Evolutionary conservation across 2,888 invertebrate genomes (phyloP).

Genomic region (Drosophila meridiana): DNA sequence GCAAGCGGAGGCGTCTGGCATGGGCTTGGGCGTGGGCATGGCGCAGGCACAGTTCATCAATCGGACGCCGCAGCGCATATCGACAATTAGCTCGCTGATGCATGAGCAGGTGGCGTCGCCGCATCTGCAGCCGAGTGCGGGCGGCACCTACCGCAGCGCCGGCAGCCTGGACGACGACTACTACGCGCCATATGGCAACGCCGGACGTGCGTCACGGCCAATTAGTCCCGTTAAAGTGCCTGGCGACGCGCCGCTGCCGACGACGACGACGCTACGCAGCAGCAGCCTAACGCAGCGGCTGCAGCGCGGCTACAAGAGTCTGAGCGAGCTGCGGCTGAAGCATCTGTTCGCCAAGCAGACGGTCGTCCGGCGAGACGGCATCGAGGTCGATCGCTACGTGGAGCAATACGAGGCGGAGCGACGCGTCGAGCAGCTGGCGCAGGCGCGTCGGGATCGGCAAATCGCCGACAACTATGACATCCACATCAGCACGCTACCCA

Average conservation of each 20-base stretch:
- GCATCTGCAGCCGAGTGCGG: slow-evolving; percentile 25
- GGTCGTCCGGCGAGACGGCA: slow-evolving; percentile 78
- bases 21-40: neutral
- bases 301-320: slow-evolving; percentile 82
- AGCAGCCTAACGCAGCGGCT: slow-evolving; percentile 73
- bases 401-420: slow-evolving; percentile 79
- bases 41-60: slow-evolving; percentile 78
- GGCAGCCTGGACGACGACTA: slow-evolving; percentile 80
- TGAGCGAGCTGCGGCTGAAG: slow-evolving; percentile 82
- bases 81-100: slow-evolving; percentile 83
- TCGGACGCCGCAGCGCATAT: slow-evolving; percentile 82
- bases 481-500: slow-evolving; percentile 64
- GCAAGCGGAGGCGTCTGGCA: neutral
- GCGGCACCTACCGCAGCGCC: slow-evolving; percentile 75
- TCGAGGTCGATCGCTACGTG: slow-evolving; percentile 81
- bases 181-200: slow-evolving; percentile 58
- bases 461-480: slow-evolving; percentile 80
- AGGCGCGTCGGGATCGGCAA: slow-evolving; percentile 67
- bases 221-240: slow-evolving; percentile 67
- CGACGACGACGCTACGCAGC: slow-evolving; percentile 21
- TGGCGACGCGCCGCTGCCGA: neutral
- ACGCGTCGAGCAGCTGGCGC: slow-evolving; percentile 58
- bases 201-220: slow-evolving; percentile 53
- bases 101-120: slow-evolving; percentile 51
- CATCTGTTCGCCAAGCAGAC: slow-evolving; percentile 82